phyloP scores from a whole-genome alignment of 2,113 vertebrate genomes.

The Dryoscopus gambensis region DNA sequence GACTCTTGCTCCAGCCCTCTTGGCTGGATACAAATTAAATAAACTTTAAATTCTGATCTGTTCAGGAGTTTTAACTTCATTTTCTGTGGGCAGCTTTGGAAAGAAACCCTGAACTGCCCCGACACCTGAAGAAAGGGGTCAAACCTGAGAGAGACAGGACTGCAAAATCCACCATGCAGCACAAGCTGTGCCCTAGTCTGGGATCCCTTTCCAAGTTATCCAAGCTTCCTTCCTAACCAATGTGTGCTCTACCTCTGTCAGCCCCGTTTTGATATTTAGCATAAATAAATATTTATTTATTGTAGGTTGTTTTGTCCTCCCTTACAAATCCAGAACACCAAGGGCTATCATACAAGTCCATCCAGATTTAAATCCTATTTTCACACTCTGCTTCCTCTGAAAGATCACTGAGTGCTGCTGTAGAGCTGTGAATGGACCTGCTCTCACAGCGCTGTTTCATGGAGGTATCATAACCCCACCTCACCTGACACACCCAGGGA shows the following conservation, averaged over 20 bases:
- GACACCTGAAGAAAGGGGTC: background rate
- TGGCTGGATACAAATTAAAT: background rate
- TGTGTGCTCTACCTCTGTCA: background rate
- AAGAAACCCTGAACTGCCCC: background rate
- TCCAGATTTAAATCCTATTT: background rate
- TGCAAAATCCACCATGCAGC: background rate
- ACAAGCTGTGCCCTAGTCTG: background rate
- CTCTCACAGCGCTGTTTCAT: background rate
- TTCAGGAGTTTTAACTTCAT: background rate
- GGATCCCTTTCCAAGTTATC: background rate
- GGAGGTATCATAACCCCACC: background rate
- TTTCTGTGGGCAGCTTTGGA: background rate
- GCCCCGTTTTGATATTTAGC: background rate
- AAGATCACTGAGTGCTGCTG: background rate
- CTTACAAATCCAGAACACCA: background rate
- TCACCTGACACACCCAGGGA: background rate
- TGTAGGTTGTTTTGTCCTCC: background rate
- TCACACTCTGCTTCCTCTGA: background rate
- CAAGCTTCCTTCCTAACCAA: background rate
- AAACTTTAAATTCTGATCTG: background rate
- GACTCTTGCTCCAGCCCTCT: background rate
- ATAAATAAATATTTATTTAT: background rate
- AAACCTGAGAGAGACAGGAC: background rate
- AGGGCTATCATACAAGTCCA: background rate
- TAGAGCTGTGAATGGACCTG: background rate